Evolutionary conservation across 2,797 vertebrate genomes (phyloP).

Genomic region (Salarias fasciatus): DNA sequence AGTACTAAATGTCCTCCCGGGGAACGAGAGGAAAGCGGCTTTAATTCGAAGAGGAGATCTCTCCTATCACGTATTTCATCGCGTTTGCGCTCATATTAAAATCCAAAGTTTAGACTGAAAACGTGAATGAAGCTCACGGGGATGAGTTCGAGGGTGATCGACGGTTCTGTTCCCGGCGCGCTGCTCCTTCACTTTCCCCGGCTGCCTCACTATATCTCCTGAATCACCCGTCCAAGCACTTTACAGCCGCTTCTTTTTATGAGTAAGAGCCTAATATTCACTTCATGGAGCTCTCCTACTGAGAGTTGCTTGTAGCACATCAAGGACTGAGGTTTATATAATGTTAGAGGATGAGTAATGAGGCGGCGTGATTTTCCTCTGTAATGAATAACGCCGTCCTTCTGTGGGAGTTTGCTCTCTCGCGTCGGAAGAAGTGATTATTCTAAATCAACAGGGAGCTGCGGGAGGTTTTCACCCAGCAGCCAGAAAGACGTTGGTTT

Average conservation of each 20-base stretch:
- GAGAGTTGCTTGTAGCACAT: slow-evolving; percentile 50
- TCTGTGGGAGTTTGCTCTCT: slow-evolving; percentile 50
- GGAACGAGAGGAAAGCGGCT: background rate
- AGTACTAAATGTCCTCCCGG: slow-evolving; percentile 5
- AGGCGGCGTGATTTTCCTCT: slow-evolving; percentile 39
- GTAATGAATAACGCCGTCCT: slow-evolving; percentile 64
- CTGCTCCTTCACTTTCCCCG: slow-evolving; percentile 12
- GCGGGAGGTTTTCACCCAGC: slow-evolving; percentile 36
- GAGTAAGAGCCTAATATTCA: slow-evolving; percentile 52
- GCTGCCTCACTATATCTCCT: slow-evolving; percentile 26
- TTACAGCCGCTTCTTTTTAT: slow-evolving; percentile 28
- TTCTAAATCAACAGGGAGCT: slow-evolving; percentile 63
- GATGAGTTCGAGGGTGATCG: background rate
- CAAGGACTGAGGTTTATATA: slow-evolving; percentile 53
- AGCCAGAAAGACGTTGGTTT: slow-evolving; percentile 34
- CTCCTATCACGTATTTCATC: background rate
- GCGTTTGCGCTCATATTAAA: slow-evolving; percentile 4
- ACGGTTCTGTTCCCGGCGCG: slow-evolving; percentile 3
- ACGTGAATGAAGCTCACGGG: slow-evolving; percentile 1
- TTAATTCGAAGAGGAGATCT: background rate
- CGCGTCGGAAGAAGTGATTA: slow-evolving; percentile 51
- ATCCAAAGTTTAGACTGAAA: slow-evolving; percentile 1
- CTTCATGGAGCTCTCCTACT: slow-evolving; percentile 44
- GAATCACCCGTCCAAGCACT: slow-evolving; percentile 45
- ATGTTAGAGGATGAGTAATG: slow-evolving; percentile 64